Conservation (phyloP, 2,113 vertebrate species). For the Prochilodus magdalenae region DNA sequence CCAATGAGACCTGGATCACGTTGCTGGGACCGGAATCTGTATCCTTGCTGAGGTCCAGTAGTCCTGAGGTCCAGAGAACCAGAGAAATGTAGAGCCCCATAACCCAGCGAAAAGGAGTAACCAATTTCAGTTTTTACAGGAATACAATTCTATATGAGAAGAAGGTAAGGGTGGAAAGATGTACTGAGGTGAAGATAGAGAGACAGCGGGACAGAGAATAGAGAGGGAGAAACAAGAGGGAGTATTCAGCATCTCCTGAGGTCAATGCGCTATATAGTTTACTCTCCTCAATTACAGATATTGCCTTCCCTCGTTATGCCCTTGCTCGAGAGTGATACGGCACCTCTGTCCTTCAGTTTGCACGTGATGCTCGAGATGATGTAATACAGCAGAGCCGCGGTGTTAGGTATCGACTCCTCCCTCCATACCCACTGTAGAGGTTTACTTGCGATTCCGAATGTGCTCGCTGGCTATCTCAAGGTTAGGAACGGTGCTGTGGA, state of each 20-base stretch:
- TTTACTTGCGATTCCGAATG: conserved; percentile 69
- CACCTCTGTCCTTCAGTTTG: conserved; percentile 73
- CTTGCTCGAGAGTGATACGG: conserved; percentile 63
- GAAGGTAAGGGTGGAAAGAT: neutral
- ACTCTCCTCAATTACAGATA: conserved; percentile 77
- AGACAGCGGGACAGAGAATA: conserved; percentile 1
- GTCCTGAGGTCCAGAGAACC: too few species aligned
- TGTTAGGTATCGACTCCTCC: conserved; percentile 44
- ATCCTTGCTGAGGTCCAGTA: too few species aligned
- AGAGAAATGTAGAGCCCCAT: too few species aligned
- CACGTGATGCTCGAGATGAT: conserved; percentile 72
- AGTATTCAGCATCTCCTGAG: conserved; percentile 46
- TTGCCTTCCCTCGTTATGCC: conserved; percentile 70
- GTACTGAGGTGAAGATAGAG: neutral
- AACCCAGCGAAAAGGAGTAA: too few species aligned
- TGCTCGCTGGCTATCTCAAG: conserved; percentile 68
- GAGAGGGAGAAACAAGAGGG: conserved; percentile 15
- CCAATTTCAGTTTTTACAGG: too few species aligned
- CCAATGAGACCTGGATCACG: too few species aligned
- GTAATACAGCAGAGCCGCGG: conserved; percentile 68
- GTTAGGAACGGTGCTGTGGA: conserved; percentile 69
- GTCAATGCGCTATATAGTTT: conserved; percentile 57
- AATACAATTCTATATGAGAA: neutral
- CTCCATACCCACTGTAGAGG: conserved; percentile 41
- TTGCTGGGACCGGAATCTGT: too few species aligned